A percentile compares a stretch with the other conserved stretches of the same genome.
These are phyloP conservation scores for Oryctes rhinoceros DNA, from an alignment of 1,140 invertebrate species.

Conservation along the genomic window DNA sequence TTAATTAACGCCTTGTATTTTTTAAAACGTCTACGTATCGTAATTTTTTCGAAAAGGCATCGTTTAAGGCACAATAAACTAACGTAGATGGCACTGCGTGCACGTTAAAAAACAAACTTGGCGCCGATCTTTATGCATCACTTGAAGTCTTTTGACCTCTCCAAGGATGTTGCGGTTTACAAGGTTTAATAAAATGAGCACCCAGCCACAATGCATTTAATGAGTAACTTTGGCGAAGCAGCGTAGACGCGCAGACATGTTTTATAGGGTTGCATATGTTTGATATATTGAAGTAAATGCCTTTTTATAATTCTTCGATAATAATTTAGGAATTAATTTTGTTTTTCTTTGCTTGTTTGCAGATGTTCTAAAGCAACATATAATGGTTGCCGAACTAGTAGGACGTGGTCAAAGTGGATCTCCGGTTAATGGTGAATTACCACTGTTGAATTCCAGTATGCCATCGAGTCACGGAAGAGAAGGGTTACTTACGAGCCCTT, in stretches of 20 bases:
- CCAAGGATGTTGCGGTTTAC: constrained; percentile 49
- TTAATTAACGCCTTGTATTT: background rate
- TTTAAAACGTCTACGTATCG: background rate
- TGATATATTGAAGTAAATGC: no score
- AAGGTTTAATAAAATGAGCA: constrained; percentile 8
- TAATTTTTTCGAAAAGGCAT: no score
- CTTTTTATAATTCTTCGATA: background rate
- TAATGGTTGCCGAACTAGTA: constrained; percentile 86
- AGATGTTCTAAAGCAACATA: constrained; percentile 77
- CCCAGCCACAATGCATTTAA: constrained; percentile 8
- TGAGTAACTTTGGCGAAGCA: constrained; percentile 48
- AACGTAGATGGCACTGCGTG: no score
- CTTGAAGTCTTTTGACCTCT: constrained; percentile 46
- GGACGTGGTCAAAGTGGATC: constrained; percentile 75
- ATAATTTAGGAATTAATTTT: background rate
- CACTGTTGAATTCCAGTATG: constrained; percentile 67
- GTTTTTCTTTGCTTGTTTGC: constrained; percentile 62
- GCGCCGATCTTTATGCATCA: constrained; percentile 46
- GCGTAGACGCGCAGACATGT: background rate
- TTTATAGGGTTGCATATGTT: no score
- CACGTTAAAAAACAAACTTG: constrained; percentile 16
- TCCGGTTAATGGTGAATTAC: constrained; percentile 73
- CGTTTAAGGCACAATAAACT: no score
- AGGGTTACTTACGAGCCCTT: constrained; percentile 58
- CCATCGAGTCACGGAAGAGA: constrained; percentile 63